These are phyloP conservation scores for Meta bourneti DNA, from an alignment of 2,888 invertebrate species.

Conservation along the genomic window DNA sequence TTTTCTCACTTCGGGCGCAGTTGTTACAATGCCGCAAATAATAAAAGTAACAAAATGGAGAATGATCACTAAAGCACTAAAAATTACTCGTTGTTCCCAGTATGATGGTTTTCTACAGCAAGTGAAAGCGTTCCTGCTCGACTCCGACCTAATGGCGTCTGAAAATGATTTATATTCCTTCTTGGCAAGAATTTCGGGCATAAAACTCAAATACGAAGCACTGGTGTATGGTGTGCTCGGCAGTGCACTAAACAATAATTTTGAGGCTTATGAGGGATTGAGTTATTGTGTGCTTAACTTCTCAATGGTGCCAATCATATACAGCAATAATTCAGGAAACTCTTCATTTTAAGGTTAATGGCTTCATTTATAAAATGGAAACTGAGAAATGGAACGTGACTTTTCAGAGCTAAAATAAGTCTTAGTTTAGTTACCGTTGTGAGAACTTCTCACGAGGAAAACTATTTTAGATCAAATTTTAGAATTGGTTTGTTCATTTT, in stretches of 20 bases:
- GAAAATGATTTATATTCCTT: slow-evolving; percentile 59
- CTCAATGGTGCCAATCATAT: slow-evolving; percentile 28
- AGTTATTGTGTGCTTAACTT: slow-evolving; percentile 18
- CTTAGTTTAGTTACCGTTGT: no score
- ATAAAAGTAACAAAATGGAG: slow-evolving; percentile 52
- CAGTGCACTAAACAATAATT: slow-evolving; percentile 28
- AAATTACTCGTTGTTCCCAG: slow-evolving; percentile 59
- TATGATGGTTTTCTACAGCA: slow-evolving; percentile 36
- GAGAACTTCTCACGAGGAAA: no score
- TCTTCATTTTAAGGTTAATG: background rate
- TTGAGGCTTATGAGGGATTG: slow-evolving; percentile 6
- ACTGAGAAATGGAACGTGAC: background rate
- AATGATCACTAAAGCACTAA: slow-evolving; percentile 52
- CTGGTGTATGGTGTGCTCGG: slow-evolving; percentile 4
- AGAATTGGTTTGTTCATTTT: no score
- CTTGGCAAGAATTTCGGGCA: slow-evolving; percentile 43
- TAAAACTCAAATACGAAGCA: slow-evolving; percentile 25
- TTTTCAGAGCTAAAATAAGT: no score
- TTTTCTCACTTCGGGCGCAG: slow-evolving; percentile 52
- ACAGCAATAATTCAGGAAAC: background rate
- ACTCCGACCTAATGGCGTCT: slow-evolving; percentile 39
- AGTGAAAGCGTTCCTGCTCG: slow-evolving; percentile 36
- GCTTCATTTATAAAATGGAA: slow-evolving; percentile 5
- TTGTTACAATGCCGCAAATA: slow-evolving; percentile 40
- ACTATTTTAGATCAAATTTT: no score